Evolutionary conservation across 2,888 invertebrate species (phyloP).

Genomic region (Cosmia pyralina): DNA sequence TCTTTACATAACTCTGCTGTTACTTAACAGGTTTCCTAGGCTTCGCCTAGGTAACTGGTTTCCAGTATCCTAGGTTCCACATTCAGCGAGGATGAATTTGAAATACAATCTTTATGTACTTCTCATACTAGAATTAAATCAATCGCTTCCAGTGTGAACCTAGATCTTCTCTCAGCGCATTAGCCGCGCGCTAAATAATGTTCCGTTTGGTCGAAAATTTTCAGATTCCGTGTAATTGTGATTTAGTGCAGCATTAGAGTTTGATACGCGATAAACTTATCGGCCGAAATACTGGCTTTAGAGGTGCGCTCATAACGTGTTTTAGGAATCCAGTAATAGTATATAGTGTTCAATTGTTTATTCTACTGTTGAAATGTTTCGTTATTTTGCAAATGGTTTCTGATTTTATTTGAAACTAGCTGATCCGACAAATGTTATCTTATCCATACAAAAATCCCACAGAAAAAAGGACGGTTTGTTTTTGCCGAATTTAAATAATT

Average conservation of each 20-base stretch:
- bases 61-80: no score
- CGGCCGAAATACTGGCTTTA: slow-evolving; percentile 70
- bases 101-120: no score
- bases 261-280: slow-evolving; percentile 87
- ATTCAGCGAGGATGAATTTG: no score
- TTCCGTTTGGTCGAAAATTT: slow-evolving; percentile 83
- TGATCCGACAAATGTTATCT: no score
- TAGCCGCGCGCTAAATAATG: slow-evolving; percentile 81
- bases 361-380: slow-evolving; percentile 2
- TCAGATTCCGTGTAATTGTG: slow-evolving; percentile 86
- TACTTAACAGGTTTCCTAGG: no score
- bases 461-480: no score
- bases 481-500: no score
- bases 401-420: no score
- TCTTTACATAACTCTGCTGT: no score
- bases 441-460: no score
- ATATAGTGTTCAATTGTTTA: slow-evolving; percentile 31
- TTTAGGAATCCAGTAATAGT: slow-evolving; percentile 25
- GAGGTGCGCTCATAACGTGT: slow-evolving; percentile 20
- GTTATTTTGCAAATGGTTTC: no score
- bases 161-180: slow-evolving; percentile 71
- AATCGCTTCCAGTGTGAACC: slow-evolving; percentile 62
- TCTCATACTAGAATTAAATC: background rate
- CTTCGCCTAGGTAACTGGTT: no score
- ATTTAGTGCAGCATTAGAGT: slow-evolving; percentile 80